A percentile compares a stretch with the other conserved stretches of the same genome.
phyloP scores from a whole-genome alignment of 2,113 vertebrate genomes.

The Microcebus murinus region DNA sequence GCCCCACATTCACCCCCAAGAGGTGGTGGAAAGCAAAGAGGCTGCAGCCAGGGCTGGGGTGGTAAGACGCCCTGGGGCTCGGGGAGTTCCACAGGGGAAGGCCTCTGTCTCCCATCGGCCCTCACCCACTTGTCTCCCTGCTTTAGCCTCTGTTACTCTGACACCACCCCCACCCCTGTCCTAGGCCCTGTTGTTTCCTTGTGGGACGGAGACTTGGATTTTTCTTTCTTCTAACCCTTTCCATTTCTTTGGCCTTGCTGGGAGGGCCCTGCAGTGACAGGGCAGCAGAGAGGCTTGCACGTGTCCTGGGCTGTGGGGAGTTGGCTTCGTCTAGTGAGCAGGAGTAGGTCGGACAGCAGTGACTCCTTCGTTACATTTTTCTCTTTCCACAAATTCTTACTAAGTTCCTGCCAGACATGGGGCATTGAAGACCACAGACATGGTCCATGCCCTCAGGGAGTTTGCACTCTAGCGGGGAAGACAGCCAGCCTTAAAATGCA shows the following conservation, averaged over 20 bases:
- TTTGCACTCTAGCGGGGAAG: neutral
- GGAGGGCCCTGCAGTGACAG: neutral
- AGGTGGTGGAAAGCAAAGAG: neutral
- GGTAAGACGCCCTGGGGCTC: neutral
- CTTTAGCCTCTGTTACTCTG: neutral
- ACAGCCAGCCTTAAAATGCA: neutral
- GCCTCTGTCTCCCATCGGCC: neutral
- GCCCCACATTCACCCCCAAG: no score
- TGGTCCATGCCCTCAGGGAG: neutral
- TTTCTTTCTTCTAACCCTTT: neutral
- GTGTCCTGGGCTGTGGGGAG: neutral
- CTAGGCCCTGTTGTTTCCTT: neutral
- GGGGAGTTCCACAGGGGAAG: neutral
- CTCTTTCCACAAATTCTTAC: neutral
- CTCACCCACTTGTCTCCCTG: neutral
- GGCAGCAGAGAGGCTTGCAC: neutral
- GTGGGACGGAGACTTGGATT: neutral
- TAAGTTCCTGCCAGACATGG: neutral
- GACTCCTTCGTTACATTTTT: neutral
- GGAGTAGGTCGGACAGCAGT: neutral
- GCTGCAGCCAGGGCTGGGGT: neutral
- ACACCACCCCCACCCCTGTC: neutral
- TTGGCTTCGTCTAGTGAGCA: neutral
- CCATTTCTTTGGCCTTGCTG: neutral
- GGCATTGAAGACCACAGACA: neutral